Evolutionary conservation across 2,113 vertebrate species (phyloP).

Genomic region (Platysteira castanea): DNA sequence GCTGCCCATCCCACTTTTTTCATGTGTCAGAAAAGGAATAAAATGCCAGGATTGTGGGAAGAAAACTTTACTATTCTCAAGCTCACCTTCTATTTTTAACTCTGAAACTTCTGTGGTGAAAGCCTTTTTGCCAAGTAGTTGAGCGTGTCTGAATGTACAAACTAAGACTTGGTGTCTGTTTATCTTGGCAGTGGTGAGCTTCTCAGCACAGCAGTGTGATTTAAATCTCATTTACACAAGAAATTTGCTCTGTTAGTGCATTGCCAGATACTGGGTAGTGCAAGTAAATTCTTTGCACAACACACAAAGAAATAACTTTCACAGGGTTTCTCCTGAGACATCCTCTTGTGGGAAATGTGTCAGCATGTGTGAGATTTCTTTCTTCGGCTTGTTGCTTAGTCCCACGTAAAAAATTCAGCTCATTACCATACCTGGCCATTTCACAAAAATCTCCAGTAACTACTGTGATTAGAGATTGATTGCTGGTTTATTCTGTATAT

Average conservation of each 20-base stretch:
- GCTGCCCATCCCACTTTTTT: neutral
- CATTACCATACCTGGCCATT: neutral
- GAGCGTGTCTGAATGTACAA: neutral
- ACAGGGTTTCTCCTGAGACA: neutral
- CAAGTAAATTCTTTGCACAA: neutral
- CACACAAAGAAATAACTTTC: neutral
- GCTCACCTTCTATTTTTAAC: constrained; percentile 20
- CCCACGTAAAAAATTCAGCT: neutral
- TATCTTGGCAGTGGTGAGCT: neutral
- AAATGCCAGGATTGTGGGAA: neutral
- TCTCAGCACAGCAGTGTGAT: neutral
- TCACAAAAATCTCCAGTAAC: neutral
- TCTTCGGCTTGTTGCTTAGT: neutral
- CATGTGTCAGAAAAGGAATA: neutral
- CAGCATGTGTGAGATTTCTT: neutral
- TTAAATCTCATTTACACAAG: neutral
- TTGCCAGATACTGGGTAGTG: neutral
- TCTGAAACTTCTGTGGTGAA: neutral
- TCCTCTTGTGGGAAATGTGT: neutral
- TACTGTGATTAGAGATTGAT: neutral
- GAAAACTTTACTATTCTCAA: neutral
- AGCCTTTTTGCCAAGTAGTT: neutral
- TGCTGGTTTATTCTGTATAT: neutral
- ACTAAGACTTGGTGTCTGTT: neutral
- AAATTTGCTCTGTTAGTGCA: neutral